A percentile compares a stretch with the other conserved stretches of the same genome.
These are phyloP conservation scores for Tetheella fluctuosa DNA, from an alignment of 2,888 invertebrate genomes.

Conservation along the genomic window DNA sequence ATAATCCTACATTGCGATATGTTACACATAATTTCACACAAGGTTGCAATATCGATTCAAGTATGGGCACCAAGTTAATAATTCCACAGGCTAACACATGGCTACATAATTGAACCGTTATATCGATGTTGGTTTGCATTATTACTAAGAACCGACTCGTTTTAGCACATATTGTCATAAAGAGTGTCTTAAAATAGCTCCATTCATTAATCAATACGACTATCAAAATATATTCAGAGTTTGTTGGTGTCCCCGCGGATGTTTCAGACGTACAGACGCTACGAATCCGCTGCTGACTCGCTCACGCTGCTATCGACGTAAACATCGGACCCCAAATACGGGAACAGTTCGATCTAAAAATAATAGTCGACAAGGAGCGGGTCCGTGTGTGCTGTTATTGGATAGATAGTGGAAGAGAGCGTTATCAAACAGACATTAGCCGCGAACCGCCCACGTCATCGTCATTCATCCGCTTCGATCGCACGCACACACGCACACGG, in stretches of 20 bases:
- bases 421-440: slow-evolving; percentile 76
- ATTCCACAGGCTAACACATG: not conserved
- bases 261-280: slow-evolving; percentile 20
- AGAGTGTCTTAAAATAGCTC: slow-evolving; percentile 23
- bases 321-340: slow-evolving; percentile 27
- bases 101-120: not conserved
- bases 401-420: slow-evolving; percentile 47
- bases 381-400: slow-evolving; percentile 33
- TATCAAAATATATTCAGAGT: slow-evolving; percentile 22
- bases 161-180: not conserved
- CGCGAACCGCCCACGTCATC: slow-evolving; percentile 70
- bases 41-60: slow-evolving; percentile 67
- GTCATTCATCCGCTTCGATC: slow-evolving; percentile 80
- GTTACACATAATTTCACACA: slow-evolving; percentile 45
- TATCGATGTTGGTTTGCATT: not conserved
- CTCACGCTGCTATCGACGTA: slow-evolving; percentile 31
- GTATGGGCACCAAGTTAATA: slow-evolving; percentile 1
- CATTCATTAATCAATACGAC: slow-evolving; percentile 33
- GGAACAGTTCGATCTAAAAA: slow-evolving; percentile 63
- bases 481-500: slow-evolving; percentile 65
- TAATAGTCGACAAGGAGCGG: slow-evolving; percentile 61
- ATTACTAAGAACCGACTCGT: not conserved
- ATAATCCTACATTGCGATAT: slow-evolving; percentile 40
- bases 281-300: slow-evolving; percentile 16
- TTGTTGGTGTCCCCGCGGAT: slow-evolving; percentile 15